Percentiles rank a stretch among this genome's conserved stretches.
Conservation (phyloP, 2,888 invertebrate genomes). For the Eupithecia inturbata region DNA sequence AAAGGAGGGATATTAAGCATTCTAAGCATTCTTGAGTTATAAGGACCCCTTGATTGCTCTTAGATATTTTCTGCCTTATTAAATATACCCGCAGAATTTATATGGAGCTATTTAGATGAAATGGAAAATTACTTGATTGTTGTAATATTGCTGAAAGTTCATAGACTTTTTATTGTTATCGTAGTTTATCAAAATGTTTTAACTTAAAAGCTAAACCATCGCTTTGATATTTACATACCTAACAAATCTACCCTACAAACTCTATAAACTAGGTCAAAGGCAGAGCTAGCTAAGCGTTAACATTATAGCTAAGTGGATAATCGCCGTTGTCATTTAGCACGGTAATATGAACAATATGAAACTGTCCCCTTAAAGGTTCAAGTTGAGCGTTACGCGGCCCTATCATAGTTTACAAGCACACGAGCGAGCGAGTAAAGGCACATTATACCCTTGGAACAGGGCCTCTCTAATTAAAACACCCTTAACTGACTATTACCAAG, state of each 20-base stretch:
- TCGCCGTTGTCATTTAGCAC: conserved; percentile 60
- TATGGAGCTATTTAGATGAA: conserved; percentile 55
- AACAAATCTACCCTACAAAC: background rate
- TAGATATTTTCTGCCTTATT: conserved; percentile 75
- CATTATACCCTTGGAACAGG: conserved; percentile 78
- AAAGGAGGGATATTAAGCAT: conserved; percentile 69
- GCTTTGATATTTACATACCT: background rate
- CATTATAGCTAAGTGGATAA: conserved; percentile 60
- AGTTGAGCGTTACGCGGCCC: conserved; percentile 57
- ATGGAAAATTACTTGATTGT: conserved; percentile 18
- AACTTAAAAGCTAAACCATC: background rate
- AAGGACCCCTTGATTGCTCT: conserved; percentile 72
- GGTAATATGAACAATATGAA: conserved; percentile 61
- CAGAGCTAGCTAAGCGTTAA: conserved; percentile 38
- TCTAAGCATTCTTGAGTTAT: conserved; percentile 78
- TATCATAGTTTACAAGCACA: conserved; percentile 76
- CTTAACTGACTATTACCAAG: conserved; percentile 77
- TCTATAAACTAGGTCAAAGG: conserved; percentile 19
- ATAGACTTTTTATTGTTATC: background rate
- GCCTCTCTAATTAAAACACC: conserved; percentile 80
- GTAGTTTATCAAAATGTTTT: background rate
- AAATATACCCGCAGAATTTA: conserved; percentile 66
- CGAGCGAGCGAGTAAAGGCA: conserved; percentile 71
- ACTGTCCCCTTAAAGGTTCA: conserved; percentile 60
- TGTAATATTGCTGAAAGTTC: conserved; percentile 1